Percentiles rank a stretch among this genome's conserved stretches.
Conservation (phyloP, 2,888 invertebrate species). For the Aethes cnicana region DNA sequence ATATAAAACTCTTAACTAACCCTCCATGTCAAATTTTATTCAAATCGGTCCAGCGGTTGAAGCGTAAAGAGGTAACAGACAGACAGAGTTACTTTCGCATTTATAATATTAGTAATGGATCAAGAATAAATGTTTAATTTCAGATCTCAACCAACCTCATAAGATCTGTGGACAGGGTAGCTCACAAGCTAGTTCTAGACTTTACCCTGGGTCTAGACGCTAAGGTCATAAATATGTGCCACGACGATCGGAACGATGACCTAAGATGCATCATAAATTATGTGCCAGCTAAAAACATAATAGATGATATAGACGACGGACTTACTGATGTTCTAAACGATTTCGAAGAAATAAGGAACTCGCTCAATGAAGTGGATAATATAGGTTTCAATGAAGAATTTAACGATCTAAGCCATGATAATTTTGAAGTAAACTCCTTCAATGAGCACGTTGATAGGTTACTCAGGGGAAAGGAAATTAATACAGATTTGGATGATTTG, state of each 20-base stretch:
- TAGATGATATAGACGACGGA: slow-evolving; percentile 9
- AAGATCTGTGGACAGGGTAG: slow-evolving; percentile 4
- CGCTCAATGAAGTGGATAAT: neutral
- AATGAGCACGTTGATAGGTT: slow-evolving; percentile 14
- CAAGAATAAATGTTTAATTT: too few relatives aligned
- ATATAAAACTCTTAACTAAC: too few relatives aligned
- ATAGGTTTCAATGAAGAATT: slow-evolving; percentile 10
- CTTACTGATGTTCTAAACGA: slow-evolving; percentile 23
- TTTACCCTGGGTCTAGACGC: slow-evolving; percentile 9
- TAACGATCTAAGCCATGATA: neutral
- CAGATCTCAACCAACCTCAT: slow-evolving; percentile 19
- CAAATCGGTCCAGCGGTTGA: too few relatives aligned
- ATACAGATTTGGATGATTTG: slow-evolving; percentile 5
- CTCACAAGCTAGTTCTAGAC: slow-evolving; percentile 14
- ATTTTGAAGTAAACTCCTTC: slow-evolving; percentile 1
- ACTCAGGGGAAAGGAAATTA: slow-evolving; percentile 4
- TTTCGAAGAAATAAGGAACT: slow-evolving; percentile 22
- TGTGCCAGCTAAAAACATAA: neutral
- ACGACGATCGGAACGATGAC: neutral
- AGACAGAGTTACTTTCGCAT: too few relatives aligned
- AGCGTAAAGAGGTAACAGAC: too few relatives aligned
- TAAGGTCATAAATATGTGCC: slow-evolving; percentile 2
- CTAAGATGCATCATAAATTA: neutral
- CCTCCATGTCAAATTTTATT: too few relatives aligned
- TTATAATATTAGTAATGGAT: too few relatives aligned